Evolutionary conservation across 2,888 invertebrate species (phyloP), one percentile per base, ranked within the genome.

Genomic region (Euzetes globulus): DNA sequence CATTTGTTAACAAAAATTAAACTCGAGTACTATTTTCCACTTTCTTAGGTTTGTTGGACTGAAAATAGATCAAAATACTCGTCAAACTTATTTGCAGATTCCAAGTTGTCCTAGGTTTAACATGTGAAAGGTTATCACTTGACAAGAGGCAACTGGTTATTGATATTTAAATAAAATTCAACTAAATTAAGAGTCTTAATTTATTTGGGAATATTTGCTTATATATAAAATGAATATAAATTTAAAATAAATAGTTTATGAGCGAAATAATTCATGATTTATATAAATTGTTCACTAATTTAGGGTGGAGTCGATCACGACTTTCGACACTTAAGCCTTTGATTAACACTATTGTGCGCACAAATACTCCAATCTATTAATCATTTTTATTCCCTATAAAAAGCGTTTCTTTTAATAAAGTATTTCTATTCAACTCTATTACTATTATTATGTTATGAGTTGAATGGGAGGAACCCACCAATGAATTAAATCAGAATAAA

Each of bases 281-380:
- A 15, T 19, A 55, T 55, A 55, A 19, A 19, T n/a, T 22, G 15
- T 55, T 4, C 4, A 9, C 19, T 17, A 13, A 60, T 60, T 3
- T 33, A 17, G 60, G 60, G 60, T 60, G 60, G 60, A 60, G 60
- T 33, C 5, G 29, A 29, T 60, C 60, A 60, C 60, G 60, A 60
- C 19, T 60, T 27, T 60, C n/a, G 60, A 60, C 60, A 60, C 5
- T 13, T 60, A 52, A 52, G 19, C 52, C 52, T 19, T 52, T 52
- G 19, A 52, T 52, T 52, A 52, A 52, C 52, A 52, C 52, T 52
- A 52, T 52, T 52, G 19, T 19, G n/a, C 33, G 52, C 19, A 52
- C 52, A 13, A 52, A 19, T 5, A 19, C 5, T n/a, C n/a, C 52
- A 19, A 52, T 19, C 17, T n/a, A 52, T 52, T 52, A 52, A 52